Conservation (phyloP, 2,797 vertebrate species). For the Micrastur ruficollis region DNA sequence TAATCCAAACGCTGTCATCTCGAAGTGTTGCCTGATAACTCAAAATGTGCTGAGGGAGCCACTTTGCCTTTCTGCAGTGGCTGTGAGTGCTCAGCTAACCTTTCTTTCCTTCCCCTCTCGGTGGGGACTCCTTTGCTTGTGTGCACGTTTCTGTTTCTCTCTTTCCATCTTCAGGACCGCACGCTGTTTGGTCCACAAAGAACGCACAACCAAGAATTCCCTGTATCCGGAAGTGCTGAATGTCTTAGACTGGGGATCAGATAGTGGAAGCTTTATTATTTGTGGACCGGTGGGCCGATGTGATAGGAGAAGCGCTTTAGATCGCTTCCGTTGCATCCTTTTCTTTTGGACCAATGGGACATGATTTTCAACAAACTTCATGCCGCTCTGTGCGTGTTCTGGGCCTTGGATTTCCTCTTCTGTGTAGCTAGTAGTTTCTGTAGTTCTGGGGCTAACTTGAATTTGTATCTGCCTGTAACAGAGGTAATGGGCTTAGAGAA, state of each 20-base stretch:
- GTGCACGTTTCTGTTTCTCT: not conserved
- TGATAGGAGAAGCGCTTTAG: not conserved
- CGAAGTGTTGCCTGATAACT: not conserved
- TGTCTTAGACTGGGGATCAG: not conserved
- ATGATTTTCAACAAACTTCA: not conserved
- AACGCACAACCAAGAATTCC: not conserved
- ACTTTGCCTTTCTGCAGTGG: not conserved
- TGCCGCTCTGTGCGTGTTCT: not conserved
- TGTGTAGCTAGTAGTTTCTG: not conserved
- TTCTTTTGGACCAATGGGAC: not conserved
- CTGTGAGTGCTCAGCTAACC: not conserved
- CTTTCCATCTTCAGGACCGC: not conserved
- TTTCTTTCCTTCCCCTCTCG: not conserved
- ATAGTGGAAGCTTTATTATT: not conserved
- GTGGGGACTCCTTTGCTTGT: not conserved
- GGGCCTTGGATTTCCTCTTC: not conserved
- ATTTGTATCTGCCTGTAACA: not conserved
- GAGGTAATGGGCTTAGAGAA: not conserved
- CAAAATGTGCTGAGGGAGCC: not conserved
- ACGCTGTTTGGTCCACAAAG: not conserved
- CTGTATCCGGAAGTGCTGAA: not conserved
- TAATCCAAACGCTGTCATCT: not conserved
- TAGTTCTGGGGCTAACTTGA: not conserved
- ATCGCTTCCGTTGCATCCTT: not conserved
- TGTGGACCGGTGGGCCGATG: not conserved